Percentiles rank a stretch among this genome's conserved stretches.
Evolutionary conservation across 2,113 vertebrate genomes (phyloP).

Genomic region (Falco punctatus): DNA sequence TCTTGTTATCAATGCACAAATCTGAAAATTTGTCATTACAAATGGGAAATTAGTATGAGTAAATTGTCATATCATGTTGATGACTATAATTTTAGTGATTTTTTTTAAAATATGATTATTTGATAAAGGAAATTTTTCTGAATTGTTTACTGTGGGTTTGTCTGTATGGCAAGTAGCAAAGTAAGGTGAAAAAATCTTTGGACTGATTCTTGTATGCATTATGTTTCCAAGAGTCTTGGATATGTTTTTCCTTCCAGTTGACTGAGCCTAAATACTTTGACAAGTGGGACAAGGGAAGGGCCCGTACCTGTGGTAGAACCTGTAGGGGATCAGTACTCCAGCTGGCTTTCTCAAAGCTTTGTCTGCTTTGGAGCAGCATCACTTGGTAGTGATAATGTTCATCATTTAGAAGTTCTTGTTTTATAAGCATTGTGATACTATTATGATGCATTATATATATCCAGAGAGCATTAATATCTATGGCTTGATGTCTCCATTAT

Average conservation of each 20-base stretch:
- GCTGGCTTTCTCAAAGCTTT: not conserved
- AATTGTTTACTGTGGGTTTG: not conserved
- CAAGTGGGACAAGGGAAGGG: not conserved
- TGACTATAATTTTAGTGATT: not conserved
- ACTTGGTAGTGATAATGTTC: not conserved
- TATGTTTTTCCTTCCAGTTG: not conserved
- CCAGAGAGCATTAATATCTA: not conserved
- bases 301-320: accelerated
- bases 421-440: not conserved
- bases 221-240: not conserved
- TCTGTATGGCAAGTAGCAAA: not conserved
- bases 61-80: not conserved
- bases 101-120: not conserved
- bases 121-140: not conserved
- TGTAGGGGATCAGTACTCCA: not conserved
- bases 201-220: not conserved
- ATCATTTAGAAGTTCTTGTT: not conserved
- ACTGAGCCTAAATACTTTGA: not conserved
- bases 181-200: not conserved
- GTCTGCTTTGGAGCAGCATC: not conserved
- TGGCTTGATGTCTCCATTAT: not conserved
- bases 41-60: not conserved
- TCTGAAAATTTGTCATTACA: not conserved
- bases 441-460: slow-evolving; percentile 25
- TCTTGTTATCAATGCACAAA: not conserved